phyloP scores from a whole-genome alignment of 2,797 vertebrate species.

The Loriculus beryllinus region DNA sequence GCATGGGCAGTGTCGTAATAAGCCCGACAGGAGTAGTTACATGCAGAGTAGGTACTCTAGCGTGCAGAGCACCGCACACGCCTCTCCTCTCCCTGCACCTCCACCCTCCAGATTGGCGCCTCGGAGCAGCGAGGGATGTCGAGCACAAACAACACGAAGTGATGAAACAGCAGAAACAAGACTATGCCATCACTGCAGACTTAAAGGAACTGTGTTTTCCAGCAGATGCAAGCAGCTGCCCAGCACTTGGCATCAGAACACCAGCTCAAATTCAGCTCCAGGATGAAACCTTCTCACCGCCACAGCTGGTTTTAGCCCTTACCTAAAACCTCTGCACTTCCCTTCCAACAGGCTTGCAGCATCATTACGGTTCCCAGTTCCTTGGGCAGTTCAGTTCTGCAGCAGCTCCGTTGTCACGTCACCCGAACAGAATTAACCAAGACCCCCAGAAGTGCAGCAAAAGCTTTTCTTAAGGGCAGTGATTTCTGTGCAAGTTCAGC shows the following conservation, averaged over 20 bases:
- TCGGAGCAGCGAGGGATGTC: background rate
- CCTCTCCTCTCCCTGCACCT: background rate
- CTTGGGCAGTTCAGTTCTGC: background rate
- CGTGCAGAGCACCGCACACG: rapidly evolving
- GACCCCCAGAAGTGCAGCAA: background rate
- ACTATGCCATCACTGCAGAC: background rate
- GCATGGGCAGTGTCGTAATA: background rate
- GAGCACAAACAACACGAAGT: rapidly evolving
- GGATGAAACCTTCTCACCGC: background rate
- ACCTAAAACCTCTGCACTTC: background rate
- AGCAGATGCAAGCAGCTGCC: background rate
- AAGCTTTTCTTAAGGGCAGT: background rate
- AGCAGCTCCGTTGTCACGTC: background rate
- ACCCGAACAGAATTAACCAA: background rate
- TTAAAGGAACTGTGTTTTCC: background rate
- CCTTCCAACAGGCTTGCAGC: background rate
- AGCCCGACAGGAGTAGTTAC: background rate
- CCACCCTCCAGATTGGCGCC: background rate
- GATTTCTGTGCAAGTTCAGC: background rate
- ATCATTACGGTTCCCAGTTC: rapidly evolving
- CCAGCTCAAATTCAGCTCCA: background rate
- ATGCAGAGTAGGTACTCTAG: background rate
- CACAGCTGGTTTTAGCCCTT: rapidly evolving
- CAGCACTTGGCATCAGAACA: background rate
- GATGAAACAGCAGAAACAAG: background rate